Evolutionary conservation across 2,797 vertebrate species (phyloP).

Genomic region (Bryconaethiops microstoma): DNA sequence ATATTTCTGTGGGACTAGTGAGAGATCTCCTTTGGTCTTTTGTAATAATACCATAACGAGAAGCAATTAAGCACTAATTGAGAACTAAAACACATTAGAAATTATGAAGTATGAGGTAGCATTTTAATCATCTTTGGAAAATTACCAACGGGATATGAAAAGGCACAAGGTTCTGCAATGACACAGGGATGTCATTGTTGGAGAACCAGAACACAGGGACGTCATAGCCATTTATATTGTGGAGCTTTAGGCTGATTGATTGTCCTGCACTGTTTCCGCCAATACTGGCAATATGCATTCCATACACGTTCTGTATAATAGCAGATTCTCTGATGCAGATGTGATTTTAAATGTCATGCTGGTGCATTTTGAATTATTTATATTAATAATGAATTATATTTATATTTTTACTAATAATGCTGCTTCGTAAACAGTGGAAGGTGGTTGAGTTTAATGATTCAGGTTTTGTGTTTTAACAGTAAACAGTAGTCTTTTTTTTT

Average conservation of each 20-base stretch:
- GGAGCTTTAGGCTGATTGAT: neutral
- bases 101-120: neutral
- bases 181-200: neutral
- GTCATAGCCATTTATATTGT: neutral
- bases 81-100: neutral
- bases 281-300: neutral
- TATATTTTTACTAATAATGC: conserved; percentile 1
- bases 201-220: neutral
- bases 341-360: neutral
- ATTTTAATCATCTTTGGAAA: neutral
- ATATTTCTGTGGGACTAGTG: neutral
- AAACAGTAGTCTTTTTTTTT: neutral
- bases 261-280: neutral
- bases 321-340: neutral
- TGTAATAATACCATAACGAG: neutral
- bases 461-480: neutral
- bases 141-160: neutral
- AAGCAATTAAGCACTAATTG: neutral
- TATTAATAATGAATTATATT: neutral
- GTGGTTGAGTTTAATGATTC: neutral
- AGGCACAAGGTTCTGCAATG: neutral
- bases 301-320: neutral
- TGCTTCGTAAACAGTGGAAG: conserved; percentile 8
- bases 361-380: neutral
- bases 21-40: neutral